These are phyloP conservation scores for Tachysurus vachellii DNA, from an alignment of 2,113 vertebrate genomes.

Conservation along the genomic window DNA sequence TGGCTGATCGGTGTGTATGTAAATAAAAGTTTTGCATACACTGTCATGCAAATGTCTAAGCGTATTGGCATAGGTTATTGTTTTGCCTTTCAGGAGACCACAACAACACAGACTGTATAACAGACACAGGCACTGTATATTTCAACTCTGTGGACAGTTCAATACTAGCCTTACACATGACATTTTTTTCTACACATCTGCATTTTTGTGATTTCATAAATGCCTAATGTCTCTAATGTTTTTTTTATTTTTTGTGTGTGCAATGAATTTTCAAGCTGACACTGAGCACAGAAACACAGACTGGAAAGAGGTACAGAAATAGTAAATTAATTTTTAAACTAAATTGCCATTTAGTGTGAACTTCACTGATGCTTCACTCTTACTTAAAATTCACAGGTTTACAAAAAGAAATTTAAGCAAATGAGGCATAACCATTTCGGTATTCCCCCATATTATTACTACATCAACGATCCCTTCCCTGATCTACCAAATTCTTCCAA, in stretches of 20 bases:
- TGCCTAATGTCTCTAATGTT: background rate
- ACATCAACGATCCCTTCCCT: slow-evolving; percentile 36
- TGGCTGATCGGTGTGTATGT: too few relatives aligned
- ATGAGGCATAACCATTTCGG: slow-evolving; percentile 25
- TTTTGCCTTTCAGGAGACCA: background rate
- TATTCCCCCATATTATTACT: background rate
- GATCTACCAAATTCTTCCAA: slow-evolving; percentile 52
- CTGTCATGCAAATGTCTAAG: background rate
- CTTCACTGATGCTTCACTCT: background rate
- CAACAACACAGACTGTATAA: background rate
- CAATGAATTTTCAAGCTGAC: slow-evolving; percentile 40
- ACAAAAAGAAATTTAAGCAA: slow-evolving; percentile 56
- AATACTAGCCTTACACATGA: background rate
- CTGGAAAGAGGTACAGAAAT: slow-evolving; percentile 71
- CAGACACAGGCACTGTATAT: background rate
- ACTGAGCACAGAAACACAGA: slow-evolving; percentile 58
- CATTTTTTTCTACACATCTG: background rate
- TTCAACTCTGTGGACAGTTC: background rate
- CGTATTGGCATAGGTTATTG: background rate
- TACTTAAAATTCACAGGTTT: slow-evolving; percentile 60
- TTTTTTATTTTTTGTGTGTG: background rate
- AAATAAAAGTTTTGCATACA: too few relatives aligned
- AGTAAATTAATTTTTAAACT: background rate
- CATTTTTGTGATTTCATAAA: background rate
- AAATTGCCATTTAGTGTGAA: background rate